Conservation (phyloP, 64 coral and sea anemone species). For the Montipora sp. region DNA sequence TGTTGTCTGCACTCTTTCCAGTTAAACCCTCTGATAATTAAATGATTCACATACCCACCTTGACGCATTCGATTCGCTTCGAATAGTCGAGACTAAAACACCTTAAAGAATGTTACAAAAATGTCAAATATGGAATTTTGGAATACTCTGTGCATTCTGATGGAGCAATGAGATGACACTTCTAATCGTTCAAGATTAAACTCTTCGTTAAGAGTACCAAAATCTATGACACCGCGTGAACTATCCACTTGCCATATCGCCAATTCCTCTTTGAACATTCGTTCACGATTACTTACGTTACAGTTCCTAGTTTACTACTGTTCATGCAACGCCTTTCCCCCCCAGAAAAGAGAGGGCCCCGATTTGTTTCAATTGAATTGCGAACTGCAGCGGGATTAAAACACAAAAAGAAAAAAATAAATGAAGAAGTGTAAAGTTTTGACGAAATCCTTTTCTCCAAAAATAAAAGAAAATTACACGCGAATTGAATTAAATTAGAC, state of each 20-base stretch:
- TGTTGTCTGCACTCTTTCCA: constrained; percentile 2
- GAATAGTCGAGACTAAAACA: not conserved
- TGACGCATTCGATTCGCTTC: not conserved
- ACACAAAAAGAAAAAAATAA: not conserved
- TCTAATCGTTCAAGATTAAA: not conserved
- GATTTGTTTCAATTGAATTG: not conserved
- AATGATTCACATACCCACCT: constrained; percentile 20
- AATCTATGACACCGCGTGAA: not conserved
- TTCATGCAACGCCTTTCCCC: not conserved
- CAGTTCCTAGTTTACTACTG: not conserved
- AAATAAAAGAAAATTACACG: not conserved
- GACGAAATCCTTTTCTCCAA: not conserved
- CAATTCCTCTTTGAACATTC: not conserved
- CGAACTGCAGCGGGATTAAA: too few relatives aligned
- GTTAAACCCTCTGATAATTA: not conserved
- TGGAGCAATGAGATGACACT: not conserved
- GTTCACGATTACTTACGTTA: not conserved
- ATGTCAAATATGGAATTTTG: not conserved
- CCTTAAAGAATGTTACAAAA: not conserved
- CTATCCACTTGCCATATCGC: not conserved
- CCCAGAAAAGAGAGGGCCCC: not conserved
- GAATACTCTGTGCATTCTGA: not conserved
- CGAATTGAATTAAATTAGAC: not conserved
- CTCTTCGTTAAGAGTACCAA: not conserved
- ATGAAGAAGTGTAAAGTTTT: not conserved